These are phyloP conservation scores for Malthinus seriepunctatus DNA, from an alignment of 2,888 invertebrate genomes.

Conservation along the genomic window DNA sequence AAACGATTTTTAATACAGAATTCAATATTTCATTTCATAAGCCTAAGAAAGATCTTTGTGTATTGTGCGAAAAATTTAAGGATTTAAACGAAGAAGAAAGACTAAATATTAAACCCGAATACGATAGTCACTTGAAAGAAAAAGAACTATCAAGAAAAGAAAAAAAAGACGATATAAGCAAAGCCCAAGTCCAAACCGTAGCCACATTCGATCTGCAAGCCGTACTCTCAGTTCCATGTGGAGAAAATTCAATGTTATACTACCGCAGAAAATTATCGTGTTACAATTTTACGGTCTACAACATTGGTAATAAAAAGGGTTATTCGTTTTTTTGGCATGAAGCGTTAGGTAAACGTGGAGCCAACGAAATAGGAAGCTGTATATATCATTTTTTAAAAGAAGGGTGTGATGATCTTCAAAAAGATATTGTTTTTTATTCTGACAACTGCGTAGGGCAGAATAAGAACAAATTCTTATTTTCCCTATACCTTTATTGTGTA, in stretches of 20 bases:
- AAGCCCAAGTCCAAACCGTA: conserved; percentile 14
- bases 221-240: conserved; percentile 41
- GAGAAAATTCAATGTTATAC: conserved; percentile 40
- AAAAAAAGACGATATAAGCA: conserved; percentile 12
- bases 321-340: conserved; percentile 46
- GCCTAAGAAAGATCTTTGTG: conserved; percentile 2
- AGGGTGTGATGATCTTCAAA: neutral
- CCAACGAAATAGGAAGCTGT: conserved; percentile 44
- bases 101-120: neutral
- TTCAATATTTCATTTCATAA: neutral
- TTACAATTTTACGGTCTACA: conserved; percentile 40
- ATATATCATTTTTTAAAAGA: conserved; percentile 40
- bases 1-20: conserved; percentile 7
- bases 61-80: neutral
- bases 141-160: conserved; percentile 17
- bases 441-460: conserved; percentile 38
- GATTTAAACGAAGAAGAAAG: neutral
- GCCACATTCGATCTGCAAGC: conserved; percentile 29
- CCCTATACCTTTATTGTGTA: conserved; percentile 17
- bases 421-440: conserved; percentile 39
- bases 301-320: conserved; percentile 34
- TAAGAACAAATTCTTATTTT: conserved; percentile 21
- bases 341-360: conserved; percentile 41
- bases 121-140: conserved; percentile 19
- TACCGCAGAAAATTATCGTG: conserved; percentile 41